Evolutionary conservation across 2,113 vertebrate species (phyloP).

Genomic region (Mixornis gularis): DNA sequence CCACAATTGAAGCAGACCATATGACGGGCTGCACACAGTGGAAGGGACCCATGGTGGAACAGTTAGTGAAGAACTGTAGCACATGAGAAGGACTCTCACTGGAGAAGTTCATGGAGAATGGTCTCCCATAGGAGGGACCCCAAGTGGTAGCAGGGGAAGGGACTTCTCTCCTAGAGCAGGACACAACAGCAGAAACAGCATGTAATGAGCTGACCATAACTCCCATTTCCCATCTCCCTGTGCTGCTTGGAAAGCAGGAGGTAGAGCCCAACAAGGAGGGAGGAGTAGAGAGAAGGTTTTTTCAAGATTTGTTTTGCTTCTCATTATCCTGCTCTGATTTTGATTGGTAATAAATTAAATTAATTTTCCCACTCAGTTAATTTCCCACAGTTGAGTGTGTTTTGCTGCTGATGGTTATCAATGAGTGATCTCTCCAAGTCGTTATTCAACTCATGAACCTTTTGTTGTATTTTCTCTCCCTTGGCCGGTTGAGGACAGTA

Average conservation of each 20-base stretch:
- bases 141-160: neutral
- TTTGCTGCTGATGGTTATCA: neutral
- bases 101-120: neutral
- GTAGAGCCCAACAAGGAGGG: neutral
- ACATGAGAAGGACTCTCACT: neutral
- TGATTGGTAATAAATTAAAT: neutral
- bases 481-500: neutral
- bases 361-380: neutral
- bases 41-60: neutral
- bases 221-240: neutral
- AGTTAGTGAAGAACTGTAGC: neutral
- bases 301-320: neutral
- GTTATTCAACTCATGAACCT: neutral
- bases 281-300: neutral
- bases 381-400: neutral
- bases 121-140: neutral
- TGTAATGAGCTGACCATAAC: neutral
- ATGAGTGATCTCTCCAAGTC: neutral
- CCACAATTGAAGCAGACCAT: neutral
- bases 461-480: neutral
- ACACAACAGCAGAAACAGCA: neutral
- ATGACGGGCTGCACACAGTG: neutral
- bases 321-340: neutral
- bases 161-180: neutral
- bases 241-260: neutral